Base-by-base conservation (phyloP, 1,140 invertebrate species). In the Sarcophaga peregrina region DNA sequence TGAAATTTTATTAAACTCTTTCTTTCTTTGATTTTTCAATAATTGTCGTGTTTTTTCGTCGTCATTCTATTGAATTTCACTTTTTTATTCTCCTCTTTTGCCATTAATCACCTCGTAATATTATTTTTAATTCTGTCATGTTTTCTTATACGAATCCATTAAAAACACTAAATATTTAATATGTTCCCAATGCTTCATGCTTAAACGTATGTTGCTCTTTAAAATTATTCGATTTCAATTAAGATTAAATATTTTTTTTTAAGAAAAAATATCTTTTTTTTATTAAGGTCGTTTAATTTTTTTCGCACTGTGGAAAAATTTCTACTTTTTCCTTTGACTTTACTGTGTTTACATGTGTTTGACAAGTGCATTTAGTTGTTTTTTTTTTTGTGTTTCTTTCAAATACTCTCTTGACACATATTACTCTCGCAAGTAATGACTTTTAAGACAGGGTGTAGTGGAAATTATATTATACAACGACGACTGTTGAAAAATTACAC, bases 261-360 rank as follows among this genome's bases (percentile, higher is more conserved):
- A 20, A 68, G 6, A 20, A 20, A 68, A 68, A 68, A 58, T 6
- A 7, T 58, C 10, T 10, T 68, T 25, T 68, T 68, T 68, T n/a
- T 68, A 68, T 68, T 68, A 68, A 68, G 62, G 62, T 68, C 62
- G 62, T 68, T 68, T 68, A 68, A 62, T 62, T 68, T 68, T 68
- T 68, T 68, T 68, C 62, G 62, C 62, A 68, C 62, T 68, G 62
- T 68, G 17, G 62, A 68, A 68, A 68, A 68, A 68, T 68, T 68
- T 68, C 62, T 68, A 20, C 17, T 68, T 68, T 68, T 68, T 68
- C 62, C 9, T 68, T 20, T 68, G 15, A 52, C 58, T 62, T 68
- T 68, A 20, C 17, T 68, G n/a, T 68, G 62, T 68, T 68, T 68
- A 68, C 62, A 68, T 68, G 62, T 68, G 62, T 68, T 68, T 68